Evolutionary conservation across 1,140 invertebrate genomes (phyloP), one percentile per base, ranked within the genome.

Genomic region (Frieseomelitta varia): DNA sequence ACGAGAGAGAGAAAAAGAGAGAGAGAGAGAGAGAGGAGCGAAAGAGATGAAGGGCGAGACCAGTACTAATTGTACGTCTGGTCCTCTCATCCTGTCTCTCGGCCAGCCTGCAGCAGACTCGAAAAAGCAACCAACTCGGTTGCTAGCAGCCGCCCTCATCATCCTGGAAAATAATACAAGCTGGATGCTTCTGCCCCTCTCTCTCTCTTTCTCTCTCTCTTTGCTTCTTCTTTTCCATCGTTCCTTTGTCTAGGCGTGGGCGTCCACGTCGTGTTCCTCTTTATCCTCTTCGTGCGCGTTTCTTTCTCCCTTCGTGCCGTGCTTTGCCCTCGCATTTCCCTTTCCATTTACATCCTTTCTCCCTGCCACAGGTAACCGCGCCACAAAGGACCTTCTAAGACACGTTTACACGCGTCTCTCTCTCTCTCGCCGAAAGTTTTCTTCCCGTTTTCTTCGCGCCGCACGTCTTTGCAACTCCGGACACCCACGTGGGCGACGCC

Each of bases 21-120:
- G 24, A 78, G 21, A 19, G 67, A 27, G 72, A 39, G 24, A 47
- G 58, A n/a, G 4, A 3, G 80, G 21, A 19, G 67, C 39, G 72
- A 39, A 27, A 47, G 58, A n/a, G 4, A 3, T 4, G 21, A 67
- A n/a, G 58, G 61, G 76, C 39, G 15, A 24, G 85, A 65, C 67
- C 84, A 85, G 89, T 91, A 88, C 90, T 92, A 92, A 92, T 92
- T 91, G 90, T 92, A 88, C 87, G 88, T 92, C 87, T 91, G 73
- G 87, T 88, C 87, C 87, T 88, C 81, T 79, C 86, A 79, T 81
- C 81, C 81, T 75, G 85, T 83, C 81, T 78, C 73, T 78, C 73
- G 47, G 63, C 65, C 85, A 78, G 81, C 85, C 85, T 83, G 51
- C 77, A 86, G 84, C 84, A 14, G 69, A 19, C 85, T 73, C 75